These are phyloP conservation scores for Tolypeutes matacus DNA, from an alignment of 2,797 vertebrate genomes.

Conservation along the genomic window DNA sequence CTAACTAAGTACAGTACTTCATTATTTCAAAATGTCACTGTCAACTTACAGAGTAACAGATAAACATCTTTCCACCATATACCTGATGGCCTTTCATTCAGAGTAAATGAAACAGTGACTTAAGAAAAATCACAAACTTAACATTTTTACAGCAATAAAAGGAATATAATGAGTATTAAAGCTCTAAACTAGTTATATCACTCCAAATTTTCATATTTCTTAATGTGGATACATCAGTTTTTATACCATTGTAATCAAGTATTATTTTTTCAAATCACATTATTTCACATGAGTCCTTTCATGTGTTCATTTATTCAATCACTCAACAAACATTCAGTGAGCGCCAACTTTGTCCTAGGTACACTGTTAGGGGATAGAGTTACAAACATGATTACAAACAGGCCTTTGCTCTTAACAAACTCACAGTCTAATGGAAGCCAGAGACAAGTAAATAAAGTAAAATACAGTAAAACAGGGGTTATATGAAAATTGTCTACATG, in stretches of 20 bases:
- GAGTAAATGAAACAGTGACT: slow-evolving; percentile 79
- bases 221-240: background rate
- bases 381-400: slow-evolving; percentile 37
- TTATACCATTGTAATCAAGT: slow-evolving; percentile 49
- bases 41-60: slow-evolving; percentile 88
- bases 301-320: slow-evolving; percentile 45
- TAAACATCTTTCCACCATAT: slow-evolving; percentile 83
- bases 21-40: slow-evolving; percentile 88
- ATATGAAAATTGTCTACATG: slow-evolving; percentile 29
- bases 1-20: slow-evolving; percentile 86
- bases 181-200: slow-evolving; percentile 39
- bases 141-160: slow-evolving; percentile 55
- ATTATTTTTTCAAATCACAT: slow-evolving; percentile 28
- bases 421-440: slow-evolving; percentile 41
- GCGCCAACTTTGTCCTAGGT: background rate
- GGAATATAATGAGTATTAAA: slow-evolving; percentile 53
- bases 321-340: slow-evolving; percentile 59
- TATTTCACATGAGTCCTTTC: slow-evolving; percentile 58
- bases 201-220: slow-evolving; percentile 46
- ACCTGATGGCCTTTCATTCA: slow-evolving; percentile 74
- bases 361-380: background rate
- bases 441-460: slow-evolving; percentile 23
- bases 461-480: background rate
- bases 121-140: slow-evolving; percentile 68
- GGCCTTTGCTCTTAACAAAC: background rate